Base-by-base conservation (phyloP, 64 coral and sea anemone genomes). In the Montipora foliosa region DNA sequence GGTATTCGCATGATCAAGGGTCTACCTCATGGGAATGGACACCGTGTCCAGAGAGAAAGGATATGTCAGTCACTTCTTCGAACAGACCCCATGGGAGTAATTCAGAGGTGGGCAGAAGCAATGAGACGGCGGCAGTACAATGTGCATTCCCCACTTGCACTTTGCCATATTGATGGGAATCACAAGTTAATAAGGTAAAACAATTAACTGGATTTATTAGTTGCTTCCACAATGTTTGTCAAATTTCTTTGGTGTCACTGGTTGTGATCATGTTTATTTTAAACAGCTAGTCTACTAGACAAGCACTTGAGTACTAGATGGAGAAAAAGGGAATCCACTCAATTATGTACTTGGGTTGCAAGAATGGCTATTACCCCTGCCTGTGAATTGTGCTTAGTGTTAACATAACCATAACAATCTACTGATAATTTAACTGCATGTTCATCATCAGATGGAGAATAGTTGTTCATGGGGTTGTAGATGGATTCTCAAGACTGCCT, bases 1-100 rank as follows among this genome's bases (percentile, higher is more conserved):
- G 92, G 92, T 24, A 79, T 93, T 46, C 55, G 92, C 22, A 88
- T 93, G 84, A 47, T 88, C 25, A 87, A 81, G 68, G 92, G 92
- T 16, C 49, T 88, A 69, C 78, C 77, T 5, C 83, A 58, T 24
- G 74, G 84, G 48, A 81, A 88, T 78, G 92, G 92, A 21, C 83
- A 94, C 77, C 67, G 70, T 79, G 83, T 94, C 13, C 92, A 94
- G 71, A 80, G 92, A 76, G 92, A 94, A 66, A 44, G 84, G 81
- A 81, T 94, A 68, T 66, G 92, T 48, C 77, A 88, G 8, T 94
- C 92, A 74, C 77, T 88, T 37, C 61, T 89, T 13, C 45, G 87
- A 78, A 89, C 55, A 46, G 87, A 89, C 22, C 87, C 87, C 8
- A 57, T 79, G 8, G 87, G 87, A 49, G 47, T 78, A 64, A 15